Percentiles rank a stretch among this genome's conserved stretches.
Evolutionary conservation across 2,113 vertebrate species (phyloP).

Genomic region (pig (Sus scrofa)): DNA sequence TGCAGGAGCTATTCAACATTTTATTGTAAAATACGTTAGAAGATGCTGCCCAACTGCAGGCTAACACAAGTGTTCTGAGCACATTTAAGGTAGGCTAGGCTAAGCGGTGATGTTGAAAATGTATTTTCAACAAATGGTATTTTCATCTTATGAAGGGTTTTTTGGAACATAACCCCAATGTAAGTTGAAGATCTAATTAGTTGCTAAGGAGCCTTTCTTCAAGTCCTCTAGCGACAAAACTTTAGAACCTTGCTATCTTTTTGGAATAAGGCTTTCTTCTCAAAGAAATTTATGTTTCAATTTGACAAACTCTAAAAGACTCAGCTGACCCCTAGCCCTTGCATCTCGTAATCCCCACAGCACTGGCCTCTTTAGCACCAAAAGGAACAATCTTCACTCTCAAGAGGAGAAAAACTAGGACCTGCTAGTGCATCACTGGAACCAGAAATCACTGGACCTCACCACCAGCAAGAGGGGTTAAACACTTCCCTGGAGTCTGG

Average conservation of each 20-base stretch:
- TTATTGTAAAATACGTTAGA: background rate
- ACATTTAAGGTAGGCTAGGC: background rate
- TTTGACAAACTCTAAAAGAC: slow-evolving; percentile 12
- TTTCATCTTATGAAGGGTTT: background rate
- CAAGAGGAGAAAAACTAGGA: background rate
- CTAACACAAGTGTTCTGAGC: background rate
- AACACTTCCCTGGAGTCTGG: background rate
- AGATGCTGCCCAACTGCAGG: background rate
- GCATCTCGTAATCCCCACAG: background rate
- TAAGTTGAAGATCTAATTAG: background rate
- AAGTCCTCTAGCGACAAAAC: slow-evolving; percentile 38
- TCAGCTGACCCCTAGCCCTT: background rate
- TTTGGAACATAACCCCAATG: accelerated
- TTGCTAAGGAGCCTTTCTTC: slow-evolving; percentile 12
- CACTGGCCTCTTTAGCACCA: background rate
- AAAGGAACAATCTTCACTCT: background rate
- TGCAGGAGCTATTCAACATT: background rate
- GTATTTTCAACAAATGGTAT: background rate
- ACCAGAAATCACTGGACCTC: background rate
- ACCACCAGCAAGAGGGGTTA: background rate
- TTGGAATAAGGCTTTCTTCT: slow-evolving; percentile 50
- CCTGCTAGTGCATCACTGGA: background rate
- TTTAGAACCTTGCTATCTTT: slow-evolving; percentile 54
- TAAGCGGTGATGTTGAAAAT: background rate
- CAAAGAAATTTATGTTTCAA: slow-evolving; percentile 32